Evolutionary conservation across 2,888 invertebrate species (phyloP).

Genomic region (Drosophila histrio): DNA sequence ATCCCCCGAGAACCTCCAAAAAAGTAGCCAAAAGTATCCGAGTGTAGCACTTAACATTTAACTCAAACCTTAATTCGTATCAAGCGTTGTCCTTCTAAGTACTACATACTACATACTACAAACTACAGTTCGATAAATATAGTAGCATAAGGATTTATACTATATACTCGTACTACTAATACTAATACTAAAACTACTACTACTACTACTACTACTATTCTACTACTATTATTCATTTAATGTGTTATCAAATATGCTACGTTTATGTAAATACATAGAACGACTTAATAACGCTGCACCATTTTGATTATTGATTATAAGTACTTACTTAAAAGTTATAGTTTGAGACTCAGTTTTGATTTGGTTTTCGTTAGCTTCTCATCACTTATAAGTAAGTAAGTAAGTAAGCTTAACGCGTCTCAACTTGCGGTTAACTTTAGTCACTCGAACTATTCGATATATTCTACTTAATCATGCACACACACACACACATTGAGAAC

Average conservation of each 20-base stretch:
- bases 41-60: slow-evolving; percentile 32
- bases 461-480: slow-evolving; percentile 38
- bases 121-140: slow-evolving; percentile 22
- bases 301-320: slow-evolving; percentile 51
- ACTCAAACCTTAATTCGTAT: slow-evolving; percentile 20
- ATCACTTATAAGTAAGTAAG: slow-evolving; percentile 30
- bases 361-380: slow-evolving; percentile 60
- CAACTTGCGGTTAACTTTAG: slow-evolving; percentile 41
- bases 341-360: slow-evolving; percentile 55
- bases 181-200: slow-evolving; percentile 15
- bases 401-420: slow-evolving; percentile 63
- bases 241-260: slow-evolving; percentile 52
- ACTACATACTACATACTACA: slow-evolving; percentile 20
- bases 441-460: slow-evolving; percentile 37
- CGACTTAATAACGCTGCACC: slow-evolving; percentile 68
- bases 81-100: slow-evolving; percentile 34
- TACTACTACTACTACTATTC: slow-evolving; percentile 29
- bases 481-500: slow-evolving; percentile 47
- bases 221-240: slow-evolving; percentile 26
- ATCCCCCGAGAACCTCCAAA: slow-evolving; percentile 9
- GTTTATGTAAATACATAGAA: slow-evolving; percentile 73
- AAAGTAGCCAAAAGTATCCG: slow-evolving; percentile 17
- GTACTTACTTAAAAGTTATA: slow-evolving; percentile 38
- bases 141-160: slow-evolving; percentile 27
- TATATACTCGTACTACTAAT: slow-evolving; percentile 25